Conservation (phyloP, 2,113 vertebrate species). For the Verasper variegatus region DNA sequence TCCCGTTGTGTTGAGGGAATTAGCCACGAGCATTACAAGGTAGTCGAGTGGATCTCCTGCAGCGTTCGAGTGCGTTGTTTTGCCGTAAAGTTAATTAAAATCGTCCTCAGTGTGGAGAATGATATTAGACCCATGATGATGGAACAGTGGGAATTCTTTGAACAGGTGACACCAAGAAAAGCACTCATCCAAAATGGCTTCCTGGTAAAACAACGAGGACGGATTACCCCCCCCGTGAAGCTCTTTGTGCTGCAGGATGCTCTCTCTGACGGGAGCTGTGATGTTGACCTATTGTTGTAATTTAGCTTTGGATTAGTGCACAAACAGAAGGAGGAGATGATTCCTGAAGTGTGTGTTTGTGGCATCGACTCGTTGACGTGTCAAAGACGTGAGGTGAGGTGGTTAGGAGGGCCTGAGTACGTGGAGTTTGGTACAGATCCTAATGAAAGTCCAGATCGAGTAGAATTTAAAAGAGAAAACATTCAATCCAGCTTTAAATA, state of each 20-base stretch:
- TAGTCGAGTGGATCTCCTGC: constrained; percentile 45
- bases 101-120: constrained; percentile 16
- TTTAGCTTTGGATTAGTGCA: constrained; percentile 44
- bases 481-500: too few relatives aligned
- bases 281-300: constrained; percentile 31
- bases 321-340: constrained; percentile 11
- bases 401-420: too few relatives aligned
- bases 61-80: constrained; percentile 70
- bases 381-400: constrained; percentile 18
- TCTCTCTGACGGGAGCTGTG: constrained; percentile 18
- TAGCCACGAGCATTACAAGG: constrained; percentile 36
- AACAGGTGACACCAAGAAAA: constrained; percentile 26
- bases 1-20: constrained; percentile 54
- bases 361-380: constrained; percentile 32
- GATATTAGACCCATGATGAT: constrained; percentile 17
- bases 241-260: constrained; percentile 17
- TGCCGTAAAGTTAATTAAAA: constrained; percentile 71
- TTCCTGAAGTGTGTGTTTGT: constrained; percentile 50
- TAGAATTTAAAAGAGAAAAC: too few relatives aligned
- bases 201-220: constrained; percentile 75
- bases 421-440: too few relatives aligned
- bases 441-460: too few relatives aligned
- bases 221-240: constrained; percentile 62
- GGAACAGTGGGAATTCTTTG: constrained; percentile 64
- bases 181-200: constrained; percentile 63